Evolutionary conservation across 1,140 invertebrate genomes (phyloP).

Genomic region (Papilio machaon): DNA sequence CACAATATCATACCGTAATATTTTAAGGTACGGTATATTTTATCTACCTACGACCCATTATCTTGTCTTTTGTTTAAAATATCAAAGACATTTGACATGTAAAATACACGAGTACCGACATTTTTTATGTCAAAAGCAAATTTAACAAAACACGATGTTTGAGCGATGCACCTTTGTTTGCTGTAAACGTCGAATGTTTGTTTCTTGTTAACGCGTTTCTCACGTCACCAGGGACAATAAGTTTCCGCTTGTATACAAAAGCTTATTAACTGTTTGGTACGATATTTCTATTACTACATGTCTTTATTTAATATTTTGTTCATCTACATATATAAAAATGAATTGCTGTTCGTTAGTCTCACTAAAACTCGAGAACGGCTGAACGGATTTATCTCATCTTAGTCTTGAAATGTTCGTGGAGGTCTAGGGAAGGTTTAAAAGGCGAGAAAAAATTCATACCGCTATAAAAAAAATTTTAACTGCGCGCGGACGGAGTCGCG

Average conservation of each 20-base stretch:
- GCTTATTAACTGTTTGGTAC: background rate
- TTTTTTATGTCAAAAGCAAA: background rate
- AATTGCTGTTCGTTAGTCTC: too few species aligned
- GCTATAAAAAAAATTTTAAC: too few species aligned
- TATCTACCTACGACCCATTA: background rate
- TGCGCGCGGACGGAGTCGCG: too few species aligned
- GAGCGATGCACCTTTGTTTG: conserved; percentile 15
- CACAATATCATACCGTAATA: background rate
- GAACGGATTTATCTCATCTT: too few species aligned
- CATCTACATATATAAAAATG: too few species aligned
- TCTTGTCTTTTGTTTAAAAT: conserved; percentile 24
- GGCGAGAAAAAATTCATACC: too few species aligned
- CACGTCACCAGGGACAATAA: background rate
- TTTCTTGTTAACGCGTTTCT: conserved; percentile 13
- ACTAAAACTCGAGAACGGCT: too few species aligned
- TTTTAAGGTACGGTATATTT: background rate
- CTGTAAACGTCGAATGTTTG: conserved; percentile 7
- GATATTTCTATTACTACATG: background rate
- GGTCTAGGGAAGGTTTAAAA: too few species aligned
- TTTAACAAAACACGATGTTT: background rate
- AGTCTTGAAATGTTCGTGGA: too few species aligned
- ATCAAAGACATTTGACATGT: conserved; percentile 15
- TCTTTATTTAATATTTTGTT: background rate
- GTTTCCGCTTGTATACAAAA: background rate
- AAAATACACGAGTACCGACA: background rate